Evolutionary conservation across 2,888 invertebrate species (phyloP), one percentile per base, ranked within the genome.

Genomic region (Trisateles emortualis): DNA sequence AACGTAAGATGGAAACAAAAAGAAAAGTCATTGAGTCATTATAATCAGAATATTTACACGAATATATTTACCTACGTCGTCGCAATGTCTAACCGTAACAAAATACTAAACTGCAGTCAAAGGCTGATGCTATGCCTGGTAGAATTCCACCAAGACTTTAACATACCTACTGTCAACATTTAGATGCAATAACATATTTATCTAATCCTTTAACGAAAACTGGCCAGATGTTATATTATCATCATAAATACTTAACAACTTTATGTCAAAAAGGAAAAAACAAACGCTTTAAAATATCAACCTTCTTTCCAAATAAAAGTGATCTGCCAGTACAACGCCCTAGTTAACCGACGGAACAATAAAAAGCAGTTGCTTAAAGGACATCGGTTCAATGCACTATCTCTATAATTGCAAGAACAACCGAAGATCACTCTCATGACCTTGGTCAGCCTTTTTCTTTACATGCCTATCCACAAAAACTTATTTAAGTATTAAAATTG

Each of bases 391-490:
- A 53, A 16, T 39, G 53, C 19, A 43, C 53, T 39, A 33, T 48
- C 43, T 53, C 43, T 53, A 47, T 52, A 52, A 48, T 48, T 53
- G 48, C 43, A 53, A 53, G 43, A 48, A 48, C 48, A 48, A 53
- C 47, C 39, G 43, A 53, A 53, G 53, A 53, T 53, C 53, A 53
- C 42, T 48, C 39, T 35, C 24, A 13, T 68, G 74, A 80, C 81
- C 79, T 81, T 79, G 72, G 17, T 24, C 22, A 5, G 45, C 64
- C 59, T 67, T 68, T 64, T 68, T 58, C 68, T 67, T 58, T 33
- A 55, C 56, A 56, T 51, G 24, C 44, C 57, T 59, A 56, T 54
- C 22, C 29, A 63, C 65, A 59, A 53, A 58, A 65, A 65, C 49
- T 24, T 50, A 59, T 59, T 52, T 53, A 54, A 49, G 38, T 49